These are phyloP conservation scores for Sebastes cheni DNA, from an alignment of 2,797 vertebrate genomes.

Conservation along the genomic window DNA sequence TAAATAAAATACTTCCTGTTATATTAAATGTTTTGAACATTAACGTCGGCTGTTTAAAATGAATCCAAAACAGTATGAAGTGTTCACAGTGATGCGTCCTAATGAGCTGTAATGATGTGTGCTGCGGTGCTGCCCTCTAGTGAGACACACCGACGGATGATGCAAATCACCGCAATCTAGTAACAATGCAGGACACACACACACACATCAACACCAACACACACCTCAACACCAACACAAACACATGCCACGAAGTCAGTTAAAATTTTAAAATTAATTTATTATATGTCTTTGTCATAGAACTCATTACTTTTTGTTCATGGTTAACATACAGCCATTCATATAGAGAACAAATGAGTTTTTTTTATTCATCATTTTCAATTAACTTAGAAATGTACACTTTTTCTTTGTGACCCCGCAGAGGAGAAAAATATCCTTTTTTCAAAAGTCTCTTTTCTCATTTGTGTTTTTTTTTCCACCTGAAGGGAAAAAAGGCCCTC, in stretches of 20 bases:
- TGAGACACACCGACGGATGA: conserved; percentile 39
- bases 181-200: not conserved
- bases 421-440: conserved; percentile 72
- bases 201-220: not conserved
- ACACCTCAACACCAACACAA: not conserved
- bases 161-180: conserved; percentile 19
- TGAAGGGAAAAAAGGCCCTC: conserved; percentile 33
- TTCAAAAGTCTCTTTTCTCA: conserved; percentile 63
- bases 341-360: conserved; percentile 78
- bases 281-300: conserved; percentile 85
- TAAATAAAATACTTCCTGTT: not conserved
- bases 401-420: conserved; percentile 73
- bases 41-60: not conserved
- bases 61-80: not conserved
- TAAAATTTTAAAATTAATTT: conserved; percentile 85
- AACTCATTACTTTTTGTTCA: conserved; percentile 79
- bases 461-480: not conserved
- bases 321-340: conserved; percentile 85
- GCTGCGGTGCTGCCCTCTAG: conserved; percentile 74
- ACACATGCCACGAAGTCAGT: not conserved
- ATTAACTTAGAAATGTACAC: conserved; percentile 82
- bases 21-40: not conserved
- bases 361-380: conserved; percentile 52
- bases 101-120: conserved; percentile 42
- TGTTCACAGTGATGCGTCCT: not conserved